Evolutionary conservation across 2,113 vertebrate genomes (phyloP).

Genomic region (Gallinago paraguaiae): DNA sequence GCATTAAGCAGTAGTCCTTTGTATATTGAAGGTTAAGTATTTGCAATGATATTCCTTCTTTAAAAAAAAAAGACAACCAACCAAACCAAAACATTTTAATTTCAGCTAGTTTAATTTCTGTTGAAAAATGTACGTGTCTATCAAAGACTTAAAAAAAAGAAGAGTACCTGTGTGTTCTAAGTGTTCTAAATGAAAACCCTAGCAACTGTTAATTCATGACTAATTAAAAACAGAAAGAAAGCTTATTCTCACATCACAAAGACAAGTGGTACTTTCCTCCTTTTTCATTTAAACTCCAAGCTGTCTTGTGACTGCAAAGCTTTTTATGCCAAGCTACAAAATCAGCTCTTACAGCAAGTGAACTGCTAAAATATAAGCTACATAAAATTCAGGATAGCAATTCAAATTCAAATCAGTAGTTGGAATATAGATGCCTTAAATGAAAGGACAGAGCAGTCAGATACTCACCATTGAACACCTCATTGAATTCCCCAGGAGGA

Average conservation of each 20-base stretch:
- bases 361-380: neutral
- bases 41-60: neutral
- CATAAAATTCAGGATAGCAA: neutral
- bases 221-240: neutral
- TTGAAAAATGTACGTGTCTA: neutral
- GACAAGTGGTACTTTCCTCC: neutral
- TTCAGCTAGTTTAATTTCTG: neutral
- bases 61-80: neutral
- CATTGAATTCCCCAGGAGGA: conserved; percentile 96
- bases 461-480: conserved; percentile 94
- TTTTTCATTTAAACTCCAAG: neutral
- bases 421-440: neutral
- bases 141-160: neutral
- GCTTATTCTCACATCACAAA: neutral
- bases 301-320: neutral
- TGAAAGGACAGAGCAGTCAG: neutral
- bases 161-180: neutral
- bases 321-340: neutral
- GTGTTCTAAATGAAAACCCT: neutral
- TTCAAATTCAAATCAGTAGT: neutral
- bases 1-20: neutral
- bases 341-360: neutral
- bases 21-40: neutral
- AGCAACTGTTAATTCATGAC: neutral
- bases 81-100: neutral